phyloP scores from a whole-genome alignment of 2,888 invertebrate species.

The Opisthograptis luteolata region DNA sequence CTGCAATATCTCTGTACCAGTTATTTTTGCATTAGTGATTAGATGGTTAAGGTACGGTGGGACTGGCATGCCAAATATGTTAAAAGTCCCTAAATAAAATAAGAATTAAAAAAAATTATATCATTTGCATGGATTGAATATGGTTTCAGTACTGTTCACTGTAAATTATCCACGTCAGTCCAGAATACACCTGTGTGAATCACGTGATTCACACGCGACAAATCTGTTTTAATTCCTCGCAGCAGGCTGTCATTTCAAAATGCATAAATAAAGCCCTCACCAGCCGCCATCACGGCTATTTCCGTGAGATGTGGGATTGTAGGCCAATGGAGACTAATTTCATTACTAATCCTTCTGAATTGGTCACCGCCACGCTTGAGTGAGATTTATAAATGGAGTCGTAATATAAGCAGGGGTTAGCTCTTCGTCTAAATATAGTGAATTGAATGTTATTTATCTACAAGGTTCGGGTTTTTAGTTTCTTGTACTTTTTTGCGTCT shows the following conservation, averaged over 20 bases:
- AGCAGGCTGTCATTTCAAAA: constrained; percentile 19
- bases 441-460: neutral
- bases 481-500: too few species aligned
- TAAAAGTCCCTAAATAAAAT: too few species aligned
- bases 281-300: constrained; percentile 30
- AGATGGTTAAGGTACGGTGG: too few species aligned
- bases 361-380: constrained; percentile 14
- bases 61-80: too few species aligned
- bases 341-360: constrained; percentile 36
- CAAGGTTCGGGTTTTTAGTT: too few species aligned
- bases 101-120: too few species aligned
- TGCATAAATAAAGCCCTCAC: constrained; percentile 31
- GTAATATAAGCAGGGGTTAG: constrained; percentile 20
- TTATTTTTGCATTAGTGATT: too few species aligned
- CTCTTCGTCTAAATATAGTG: constrained; percentile 17
- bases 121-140: too few species aligned
- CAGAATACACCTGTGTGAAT: constrained; percentile 42
- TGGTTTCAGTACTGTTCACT: too few species aligned
- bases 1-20: too few species aligned
- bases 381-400: constrained; percentile 19
- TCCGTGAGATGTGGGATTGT: constrained; percentile 26
- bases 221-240: constrained; percentile 28
- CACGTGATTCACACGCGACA: constrained; percentile 40
- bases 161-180: neutral
- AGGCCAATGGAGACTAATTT: constrained; percentile 37